Percentiles rank a stretch among this genome's conserved stretches.
phyloP scores from a whole-genome alignment of 2,888 invertebrate genomes.

The Laspeyria flexula region DNA sequence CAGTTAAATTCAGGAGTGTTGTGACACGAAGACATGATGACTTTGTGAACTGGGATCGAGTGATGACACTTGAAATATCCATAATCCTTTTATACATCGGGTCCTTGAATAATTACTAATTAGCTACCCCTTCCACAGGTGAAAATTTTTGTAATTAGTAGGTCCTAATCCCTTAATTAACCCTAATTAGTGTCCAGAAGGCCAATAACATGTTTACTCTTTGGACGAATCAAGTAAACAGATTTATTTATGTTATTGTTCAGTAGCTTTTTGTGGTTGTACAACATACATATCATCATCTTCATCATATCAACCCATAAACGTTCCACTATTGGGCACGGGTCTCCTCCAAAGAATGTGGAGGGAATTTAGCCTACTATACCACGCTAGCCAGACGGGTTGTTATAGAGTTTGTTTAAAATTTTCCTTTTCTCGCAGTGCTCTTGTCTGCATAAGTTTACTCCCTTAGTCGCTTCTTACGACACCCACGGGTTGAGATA shows the following conservation, averaged over 20 bases:
- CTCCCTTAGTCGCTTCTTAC: too few species aligned
- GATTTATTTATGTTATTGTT: conserved; percentile 3
- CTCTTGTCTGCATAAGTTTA: too few species aligned
- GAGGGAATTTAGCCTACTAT: too few species aligned
- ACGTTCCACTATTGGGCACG: too few species aligned
- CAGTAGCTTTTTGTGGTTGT: too few species aligned
- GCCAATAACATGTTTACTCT: conserved; percentile 12
- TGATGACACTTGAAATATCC: conserved; percentile 29
- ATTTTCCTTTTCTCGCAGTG: too few species aligned
- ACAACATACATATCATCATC: too few species aligned
- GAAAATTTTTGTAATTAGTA: conserved; percentile 23
- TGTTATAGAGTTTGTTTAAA: too few species aligned
- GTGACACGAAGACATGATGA: conserved; percentile 44
- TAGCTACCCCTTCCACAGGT: conserved; percentile 41
- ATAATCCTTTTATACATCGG: conserved; percentile 40
- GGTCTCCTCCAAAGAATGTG: too few species aligned
- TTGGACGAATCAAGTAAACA: conserved; percentile 3
- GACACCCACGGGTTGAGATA: too few species aligned
- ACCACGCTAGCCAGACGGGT: too few species aligned
- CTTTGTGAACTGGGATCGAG: conserved; percentile 46
- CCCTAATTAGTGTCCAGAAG: conserved; percentile 12
- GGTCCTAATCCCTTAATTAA: conserved; percentile 26
- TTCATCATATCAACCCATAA: too few species aligned
- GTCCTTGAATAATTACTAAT: conserved; percentile 41
- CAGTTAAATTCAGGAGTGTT: conserved; percentile 27